Base-by-base conservation (phyloP, 2,113 vertebrate species). In the Strix aluco region DNA sequence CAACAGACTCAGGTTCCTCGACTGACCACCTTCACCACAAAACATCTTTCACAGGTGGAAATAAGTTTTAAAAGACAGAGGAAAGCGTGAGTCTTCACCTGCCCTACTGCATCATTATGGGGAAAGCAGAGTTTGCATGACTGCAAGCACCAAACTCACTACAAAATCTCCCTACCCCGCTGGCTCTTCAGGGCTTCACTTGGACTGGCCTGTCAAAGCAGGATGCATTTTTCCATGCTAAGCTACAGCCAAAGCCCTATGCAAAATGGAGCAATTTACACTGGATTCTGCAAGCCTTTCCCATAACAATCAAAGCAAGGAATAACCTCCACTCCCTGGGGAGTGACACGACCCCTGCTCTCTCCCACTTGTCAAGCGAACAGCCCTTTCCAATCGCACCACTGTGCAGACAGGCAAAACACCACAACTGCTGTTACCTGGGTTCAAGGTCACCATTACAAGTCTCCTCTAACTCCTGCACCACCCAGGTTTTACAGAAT, bases 151-250 rank as follows among this genome's bases (percentile, higher is more conserved):
- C 63, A 38, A 9, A 4, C 18, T n/a, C 16, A 2, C 19, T 2
- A 12, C 0, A 1, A 15, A 19, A 61, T 20, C 10, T 19, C 27
- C 32, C 25, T 5, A 2, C 5, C 34, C 42, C 2, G 0, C 17
- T 13, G 40, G 16, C 7, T 63, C 42, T 10, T 14, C 78, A 20
- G 58, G n/a, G 51, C 5, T 7, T 49, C 4, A 0, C 32, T 15
- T 1, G 2, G 52, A 57, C 5, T 61, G 34, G 9, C 38, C 12
- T 49, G 14, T 10, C 18, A 52, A 13, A 36, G 47, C 20, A 65
- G 21, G 32, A 47, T 38, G 19, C 11, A 6, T 51, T 69, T 55
- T 15, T 49, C 63, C 34, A 26, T 4, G 69, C 55, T 34, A 65
- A 73, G 21, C 42, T 57, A 40, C 27, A 65, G 21, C 18, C 54